These are phyloP conservation scores for Suricata suricatta DNA, from an alignment of 2,113 vertebrate genomes.

Conservation along the genomic window DNA sequence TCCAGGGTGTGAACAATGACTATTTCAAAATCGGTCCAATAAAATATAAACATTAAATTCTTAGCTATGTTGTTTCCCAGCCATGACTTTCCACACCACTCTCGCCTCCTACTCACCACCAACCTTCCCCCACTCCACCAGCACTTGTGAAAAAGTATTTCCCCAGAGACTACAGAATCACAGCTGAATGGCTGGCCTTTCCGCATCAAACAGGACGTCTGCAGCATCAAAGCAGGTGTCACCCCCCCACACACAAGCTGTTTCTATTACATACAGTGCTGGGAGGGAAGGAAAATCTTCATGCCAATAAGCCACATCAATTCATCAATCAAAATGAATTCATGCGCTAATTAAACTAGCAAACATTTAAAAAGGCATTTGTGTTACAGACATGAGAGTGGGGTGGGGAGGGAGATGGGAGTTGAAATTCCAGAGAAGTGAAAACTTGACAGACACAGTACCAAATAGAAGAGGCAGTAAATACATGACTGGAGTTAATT, in stretches of 20 bases:
- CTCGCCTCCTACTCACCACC: neutral
- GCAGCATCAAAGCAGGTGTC: slow-evolving; percentile 61
- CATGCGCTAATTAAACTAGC: slow-evolving; percentile 72
- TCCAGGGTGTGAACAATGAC: slow-evolving; percentile 69
- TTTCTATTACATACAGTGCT: slow-evolving; percentile 9
- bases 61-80: slow-evolving; percentile 53
- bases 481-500: slow-evolving; percentile 5
- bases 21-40: slow-evolving; percentile 68
- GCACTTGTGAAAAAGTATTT: neutral
- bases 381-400: slow-evolving; percentile 48
- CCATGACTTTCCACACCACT: slow-evolving; percentile 51
- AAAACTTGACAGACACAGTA: slow-evolving; percentile 61
- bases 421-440: slow-evolving; percentile 28
- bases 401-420: neutral
- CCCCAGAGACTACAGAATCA: slow-evolving; percentile 45
- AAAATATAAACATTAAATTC: slow-evolving; percentile 64
- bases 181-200: slow-evolving; percentile 60
- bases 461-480: neutral
- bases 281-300: slow-evolving; percentile 54
- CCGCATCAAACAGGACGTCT: slow-evolving; percentile 32
- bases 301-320: slow-evolving; percentile 61
- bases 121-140: neutral
- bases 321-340: slow-evolving; percentile 70
- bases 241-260: slow-evolving; percentile 56
- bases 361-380: slow-evolving; percentile 65